Evolutionary conservation across 2,888 invertebrate species (phyloP), one percentile per base, ranked within the genome.

Genomic region (Pristionchus arcanus): DNA sequence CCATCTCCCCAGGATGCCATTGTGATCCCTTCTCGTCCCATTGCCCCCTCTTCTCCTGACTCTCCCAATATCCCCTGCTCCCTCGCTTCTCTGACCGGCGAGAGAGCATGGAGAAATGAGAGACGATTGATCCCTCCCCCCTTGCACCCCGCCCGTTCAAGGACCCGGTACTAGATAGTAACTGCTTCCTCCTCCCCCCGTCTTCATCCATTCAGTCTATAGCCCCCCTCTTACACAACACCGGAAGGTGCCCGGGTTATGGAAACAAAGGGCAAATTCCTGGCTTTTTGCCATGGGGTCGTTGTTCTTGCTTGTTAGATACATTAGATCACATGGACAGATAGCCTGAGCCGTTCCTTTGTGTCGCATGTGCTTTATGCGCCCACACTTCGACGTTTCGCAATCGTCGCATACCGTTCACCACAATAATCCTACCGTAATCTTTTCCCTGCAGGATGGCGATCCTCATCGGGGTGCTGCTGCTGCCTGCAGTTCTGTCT

Each of bases 191-290:
- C 74, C 42, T 31, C 71, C 71, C 19, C 34, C 34, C 71, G 5
- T 71, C 63, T 63, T 25, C 5, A 42, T 42, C 74, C 42, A 37
- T 77, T 42, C 42, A 77, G 74, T 77, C 74, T 42, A 77, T 77
- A 5, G 74, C 74, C 49, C 49, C 53, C 28, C 42, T 81, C 49
- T 53, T 49, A 42, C 37, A 37, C 42, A 5, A 21, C 37, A 34
- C 53, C 81, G 81, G 81, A 81, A 81, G 81, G 28, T 21, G 21
- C 34, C 9, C 25, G 34, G 28, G 81, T 81, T 81, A 81, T 81
- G 81, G 81, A 81, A 81, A 81, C 81, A 81, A 81, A 49, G 81
- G 49, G 28, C 81, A 9, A 49, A 81, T 81, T 77, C 71, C 71
- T 9, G 71, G 74, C 37, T 74, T 74, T 74, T 37, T 74, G 68